Base-by-base conservation (phyloP, 2,113 vertebrate species). In the Actinemys pallida region DNA sequence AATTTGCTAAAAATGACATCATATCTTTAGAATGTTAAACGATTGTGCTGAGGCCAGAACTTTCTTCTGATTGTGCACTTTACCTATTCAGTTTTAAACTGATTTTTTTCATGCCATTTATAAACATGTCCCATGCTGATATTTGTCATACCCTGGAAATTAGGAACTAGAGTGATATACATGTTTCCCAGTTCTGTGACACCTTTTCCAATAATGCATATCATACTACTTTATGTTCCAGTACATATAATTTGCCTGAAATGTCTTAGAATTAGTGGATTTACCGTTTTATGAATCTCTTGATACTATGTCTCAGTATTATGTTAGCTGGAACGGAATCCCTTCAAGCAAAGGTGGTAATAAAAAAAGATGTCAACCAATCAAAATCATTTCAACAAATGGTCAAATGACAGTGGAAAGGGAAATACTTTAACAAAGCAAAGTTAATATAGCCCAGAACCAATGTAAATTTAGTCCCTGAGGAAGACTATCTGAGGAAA, bases 1-100 rank as follows among this genome's bases (percentile, higher is more conserved):
- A 93, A 92, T 96, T 97, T 96, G 94, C 90, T 97, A 95, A 98
- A 98, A 97, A 94, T 98, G 90, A 96, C 96, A 97, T 97, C 94
- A 96, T 75, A 57, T 96, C 80, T 97, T 95, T 86, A 98, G 95
- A 97, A 98, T 97, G 92, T 92, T 95, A 96, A 97, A 95, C 92
- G 97, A 95, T 95, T 97, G 52, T 57, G 9, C 6, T 22, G 82
- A 96, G 57, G 35, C 12, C 89, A 91, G 27, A 53, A 49, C 82
- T 96, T 91, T 59, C 86, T 96, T 98, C 89, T 94, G 65, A 86
- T 87, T 83, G 47, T 91, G 56, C 12, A 8, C 4, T 92, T 91
- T 75, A 53, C 31, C 93, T 47, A 0, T 96, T 90, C 49, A 45
- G 53, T 93, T 97, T 92, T 53, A 89, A 93, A 27, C 9, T 83